Conservation (phyloP, 2,888 invertebrate species). For the Acrobasis consociella region DNA sequence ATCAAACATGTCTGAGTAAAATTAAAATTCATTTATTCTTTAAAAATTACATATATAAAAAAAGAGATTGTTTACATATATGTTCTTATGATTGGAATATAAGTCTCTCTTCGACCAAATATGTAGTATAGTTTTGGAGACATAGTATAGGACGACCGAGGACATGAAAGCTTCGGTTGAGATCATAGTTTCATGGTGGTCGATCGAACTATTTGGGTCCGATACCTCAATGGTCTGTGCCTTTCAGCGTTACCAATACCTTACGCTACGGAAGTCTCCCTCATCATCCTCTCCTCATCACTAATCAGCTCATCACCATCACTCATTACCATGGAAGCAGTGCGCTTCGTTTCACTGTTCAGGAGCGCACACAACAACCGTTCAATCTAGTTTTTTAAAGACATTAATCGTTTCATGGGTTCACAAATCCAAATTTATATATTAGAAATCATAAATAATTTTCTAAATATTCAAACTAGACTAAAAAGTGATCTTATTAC, state of each 20-base stretch:
- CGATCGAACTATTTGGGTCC: slow-evolving; percentile 10
- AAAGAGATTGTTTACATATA: background rate
- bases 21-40: background rate
- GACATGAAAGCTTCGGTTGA: background rate
- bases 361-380: slow-evolving; percentile 13
- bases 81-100: background rate
- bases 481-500: background rate
- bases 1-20: background rate
- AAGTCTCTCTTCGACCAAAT: slow-evolving; percentile 1
- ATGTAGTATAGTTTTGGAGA: slow-evolving; percentile 1
- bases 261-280: slow-evolving; percentile 15
- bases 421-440: slow-evolving; percentile 17
- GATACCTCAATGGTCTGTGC: slow-evolving; percentile 6
- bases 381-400: slow-evolving; percentile 2
- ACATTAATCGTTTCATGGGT: background rate
- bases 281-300: slow-evolving; percentile 14
- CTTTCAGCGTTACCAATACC: background rate
- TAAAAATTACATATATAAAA: background rate
- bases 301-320: slow-evolving; percentile 1
- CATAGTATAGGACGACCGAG: slow-evolving; percentile 9
- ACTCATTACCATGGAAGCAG: slow-evolving; percentile 12
- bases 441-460: background rate
- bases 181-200: slow-evolving; percentile 6
- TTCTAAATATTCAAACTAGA: background rate
- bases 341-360: background rate